Conservation (phyloP, 2,113 vertebrate species). For the Anser cygnoides region DNA sequence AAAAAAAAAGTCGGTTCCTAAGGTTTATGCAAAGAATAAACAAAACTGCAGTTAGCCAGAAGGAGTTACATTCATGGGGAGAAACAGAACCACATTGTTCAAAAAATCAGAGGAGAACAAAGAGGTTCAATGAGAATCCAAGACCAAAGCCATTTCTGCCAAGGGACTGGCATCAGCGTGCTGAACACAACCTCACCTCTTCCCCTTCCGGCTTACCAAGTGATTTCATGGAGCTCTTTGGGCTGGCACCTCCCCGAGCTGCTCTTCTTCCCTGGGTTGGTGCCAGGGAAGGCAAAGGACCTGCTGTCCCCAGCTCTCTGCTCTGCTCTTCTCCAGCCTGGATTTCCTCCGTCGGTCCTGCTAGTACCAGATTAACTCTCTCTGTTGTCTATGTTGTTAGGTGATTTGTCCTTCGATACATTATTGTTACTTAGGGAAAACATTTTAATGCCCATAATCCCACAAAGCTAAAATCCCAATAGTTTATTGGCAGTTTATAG, state of each 20-base stretch:
- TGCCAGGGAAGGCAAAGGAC: background rate
- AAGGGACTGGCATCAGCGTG: background rate
- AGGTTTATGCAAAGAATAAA: background rate
- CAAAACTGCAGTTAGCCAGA: background rate
- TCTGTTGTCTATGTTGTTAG: background rate
- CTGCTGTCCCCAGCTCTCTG: background rate
- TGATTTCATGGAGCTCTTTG: background rate
- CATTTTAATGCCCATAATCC: background rate
- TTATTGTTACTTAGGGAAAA: background rate
- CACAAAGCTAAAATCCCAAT: background rate
- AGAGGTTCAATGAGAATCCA: conserved; percentile 8
- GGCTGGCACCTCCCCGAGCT: background rate
- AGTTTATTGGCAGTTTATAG: background rate
- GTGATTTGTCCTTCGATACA: background rate
- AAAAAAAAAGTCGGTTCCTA: background rate
- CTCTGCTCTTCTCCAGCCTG: background rate
- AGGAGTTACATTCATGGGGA: background rate
- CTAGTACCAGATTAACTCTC: background rate
- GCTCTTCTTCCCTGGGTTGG: background rate
- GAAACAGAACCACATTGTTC: conserved; percentile 16
- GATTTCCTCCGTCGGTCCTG: background rate
- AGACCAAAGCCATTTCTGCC: background rate
- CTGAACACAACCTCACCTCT: background rate
- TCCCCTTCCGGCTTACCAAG: background rate
- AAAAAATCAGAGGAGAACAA: conserved; percentile 49